Evolutionary conservation across 2,113 vertebrate genomes (phyloP).

Genomic region (Tragulus kanchil): DNA sequence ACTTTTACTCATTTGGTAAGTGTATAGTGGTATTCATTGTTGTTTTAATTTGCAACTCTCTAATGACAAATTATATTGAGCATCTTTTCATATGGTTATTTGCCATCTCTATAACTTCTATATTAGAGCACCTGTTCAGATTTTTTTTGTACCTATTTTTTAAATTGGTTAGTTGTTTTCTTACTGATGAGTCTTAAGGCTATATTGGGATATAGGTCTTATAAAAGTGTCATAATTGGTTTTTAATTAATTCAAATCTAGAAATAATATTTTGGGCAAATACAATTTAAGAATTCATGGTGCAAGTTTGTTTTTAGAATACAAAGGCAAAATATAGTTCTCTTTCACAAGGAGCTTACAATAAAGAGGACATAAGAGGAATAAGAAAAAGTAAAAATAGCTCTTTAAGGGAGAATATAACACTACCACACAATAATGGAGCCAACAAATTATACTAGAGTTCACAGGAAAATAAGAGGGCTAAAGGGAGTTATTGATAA

Average conservation of each 20-base stretch:
- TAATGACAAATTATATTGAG: not conserved
- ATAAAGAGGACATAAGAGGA: not conserved
- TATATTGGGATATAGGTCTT: not conserved
- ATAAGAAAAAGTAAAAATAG: not conserved
- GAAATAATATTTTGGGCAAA: not conserved
- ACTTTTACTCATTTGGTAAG: not conserved
- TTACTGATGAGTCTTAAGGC: not conserved
- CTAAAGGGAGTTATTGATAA: not conserved
- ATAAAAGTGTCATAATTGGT: not conserved
- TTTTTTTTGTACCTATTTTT: not conserved
- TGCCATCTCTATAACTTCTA: not conserved
- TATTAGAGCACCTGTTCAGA: not conserved
- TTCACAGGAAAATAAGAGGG: not conserved
- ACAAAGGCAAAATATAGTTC: not conserved
- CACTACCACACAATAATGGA: not conserved
- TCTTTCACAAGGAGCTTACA: not conserved
- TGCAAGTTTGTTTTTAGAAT: not conserved
- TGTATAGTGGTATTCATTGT: not conserved
- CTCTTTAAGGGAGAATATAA: not conserved
- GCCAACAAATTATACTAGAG: not conserved
- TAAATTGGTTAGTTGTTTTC: not conserved
- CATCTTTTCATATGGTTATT: not conserved
- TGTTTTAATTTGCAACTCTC: not conserved
- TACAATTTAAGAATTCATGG: not conserved
- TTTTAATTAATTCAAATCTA: constrained; percentile 27